Evolutionary conservation across 2,888 invertebrate genomes (phyloP), one percentile per base, ranked within the genome.

Genomic region (Drymonia ruficornis): DNA sequence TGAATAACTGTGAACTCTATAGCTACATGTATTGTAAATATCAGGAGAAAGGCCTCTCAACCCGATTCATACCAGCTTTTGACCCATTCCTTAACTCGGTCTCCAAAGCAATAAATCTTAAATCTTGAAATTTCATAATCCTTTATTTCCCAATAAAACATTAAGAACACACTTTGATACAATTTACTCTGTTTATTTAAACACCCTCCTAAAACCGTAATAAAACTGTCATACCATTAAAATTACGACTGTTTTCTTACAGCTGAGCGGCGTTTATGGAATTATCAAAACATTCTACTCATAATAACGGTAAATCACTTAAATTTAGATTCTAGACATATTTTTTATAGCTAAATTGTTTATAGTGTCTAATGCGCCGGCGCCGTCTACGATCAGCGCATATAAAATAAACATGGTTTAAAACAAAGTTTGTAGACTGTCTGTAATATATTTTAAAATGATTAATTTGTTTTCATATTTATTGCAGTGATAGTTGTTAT

Each of bases 211-310:
- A 19, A 61, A 46, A 29, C 15, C 8, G 63, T 49, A 59, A 70
- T 69, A 67, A 69, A 69, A 56, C 61, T 67, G 70, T 67, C 69
- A 70, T 52, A 58, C 44, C 1, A 11, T 19, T 16, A 55, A 47
- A 68, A 55, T 60, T 68, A 68, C 52, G 61, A 61, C 60, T 62
- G 61, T 69, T 66, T 56, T 65, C 53, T 47, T 64, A 53, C 58
- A 61, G 55, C 59, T 56, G 52, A 66, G 55, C 55, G 56, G 52
- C 42, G 8, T 53, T 58, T 49, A 60, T 47, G 57, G 46, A 63
- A 61, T 56, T 67, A 62, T 56, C 52, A 64, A 66, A 66, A 61
- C 54, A 66, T 53, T 13, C 46, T 58, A 50, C 46, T 11, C 38
- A 56, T 51, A 40, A 55, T 57, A 40, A n/a, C 38, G 45, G 62